phyloP scores from a whole-genome alignment of 2,113 vertebrate genomes.

The Piprites chloris region DNA sequence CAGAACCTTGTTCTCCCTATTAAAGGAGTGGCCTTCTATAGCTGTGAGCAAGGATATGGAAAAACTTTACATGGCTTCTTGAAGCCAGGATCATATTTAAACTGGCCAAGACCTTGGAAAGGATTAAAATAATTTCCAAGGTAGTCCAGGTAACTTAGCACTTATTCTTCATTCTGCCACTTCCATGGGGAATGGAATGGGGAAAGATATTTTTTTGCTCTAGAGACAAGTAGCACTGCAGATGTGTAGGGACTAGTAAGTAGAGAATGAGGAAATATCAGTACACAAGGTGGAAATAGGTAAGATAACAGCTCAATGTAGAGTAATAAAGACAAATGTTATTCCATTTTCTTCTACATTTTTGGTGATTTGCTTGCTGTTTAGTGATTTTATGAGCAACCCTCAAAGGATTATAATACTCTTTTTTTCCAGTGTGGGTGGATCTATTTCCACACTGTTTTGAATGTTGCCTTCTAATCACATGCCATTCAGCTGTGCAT shows the following conservation, averaged over 20 bases:
- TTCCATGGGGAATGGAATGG: background rate
- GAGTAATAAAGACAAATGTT: background rate
- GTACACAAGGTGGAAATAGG: background rate
- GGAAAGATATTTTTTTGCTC: background rate
- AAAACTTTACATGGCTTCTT: background rate
- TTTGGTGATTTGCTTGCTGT: background rate
- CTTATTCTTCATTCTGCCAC: background rate
- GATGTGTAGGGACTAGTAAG: background rate
- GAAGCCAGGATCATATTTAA: background rate
- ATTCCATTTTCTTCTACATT: background rate
- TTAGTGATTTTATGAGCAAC: background rate
- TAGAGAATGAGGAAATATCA: background rate
- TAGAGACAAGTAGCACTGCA: background rate
- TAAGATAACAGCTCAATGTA: background rate
- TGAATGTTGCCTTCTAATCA: constrained; percentile 7
- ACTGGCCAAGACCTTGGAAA: background rate
- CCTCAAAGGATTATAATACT: background rate
- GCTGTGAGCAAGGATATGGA: background rate
- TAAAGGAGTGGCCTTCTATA: background rate
- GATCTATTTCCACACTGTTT: constrained; percentile 27
- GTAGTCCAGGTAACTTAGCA: background rate
- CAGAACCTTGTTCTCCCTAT: background rate
- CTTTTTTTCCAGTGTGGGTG: background rate
- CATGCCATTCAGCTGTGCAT: background rate
- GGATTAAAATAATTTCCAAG: background rate